Evolutionary conservation across 2,797 vertebrate species (phyloP).

Genomic region (Lutjanus argentimaculatus): DNA sequence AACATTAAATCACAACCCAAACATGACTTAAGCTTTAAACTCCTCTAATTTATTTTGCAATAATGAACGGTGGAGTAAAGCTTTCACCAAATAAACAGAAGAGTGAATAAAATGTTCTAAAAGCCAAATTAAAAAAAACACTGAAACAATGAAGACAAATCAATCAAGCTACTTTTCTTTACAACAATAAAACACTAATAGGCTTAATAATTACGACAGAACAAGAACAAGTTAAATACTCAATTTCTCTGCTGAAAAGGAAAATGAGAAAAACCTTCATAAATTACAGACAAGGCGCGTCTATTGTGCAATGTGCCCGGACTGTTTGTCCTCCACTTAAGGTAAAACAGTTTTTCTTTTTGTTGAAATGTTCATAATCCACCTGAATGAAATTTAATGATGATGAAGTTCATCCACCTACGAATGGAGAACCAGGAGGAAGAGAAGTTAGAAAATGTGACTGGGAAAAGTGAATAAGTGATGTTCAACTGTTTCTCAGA

Average conservation of each 20-base stretch:
- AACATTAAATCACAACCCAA: slow-evolving; percentile 39
- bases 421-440: background rate
- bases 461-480: background rate
- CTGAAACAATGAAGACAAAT: slow-evolving; percentile 13
- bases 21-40: slow-evolving; percentile 36
- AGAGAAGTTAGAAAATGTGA: background rate
- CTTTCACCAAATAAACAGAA: slow-evolving; percentile 26
- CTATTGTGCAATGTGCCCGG: background rate
- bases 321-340: slow-evolving; percentile 2
- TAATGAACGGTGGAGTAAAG: slow-evolving; percentile 21
- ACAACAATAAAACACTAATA: slow-evolving; percentile 13
- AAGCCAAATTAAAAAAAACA: slow-evolving; percentile 25
- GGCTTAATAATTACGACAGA: slow-evolving; percentile 29
- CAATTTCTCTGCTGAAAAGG: slow-evolving; percentile 29
- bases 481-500: background rate
- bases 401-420: background rate
- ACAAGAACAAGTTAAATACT: slow-evolving; percentile 39
- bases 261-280: slow-evolving; percentile 17
- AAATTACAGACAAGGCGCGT: slow-evolving; percentile 17
- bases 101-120: slow-evolving; percentile 26
- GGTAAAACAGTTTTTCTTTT: background rate
- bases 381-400: background rate
- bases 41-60: slow-evolving; percentile 24
- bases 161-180: slow-evolving; percentile 18
- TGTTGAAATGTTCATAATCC: background rate